These are phyloP conservation scores for Saguinus imperator DNA, from an alignment of 2,113 vertebrate species.

Conservation along the genomic window DNA sequence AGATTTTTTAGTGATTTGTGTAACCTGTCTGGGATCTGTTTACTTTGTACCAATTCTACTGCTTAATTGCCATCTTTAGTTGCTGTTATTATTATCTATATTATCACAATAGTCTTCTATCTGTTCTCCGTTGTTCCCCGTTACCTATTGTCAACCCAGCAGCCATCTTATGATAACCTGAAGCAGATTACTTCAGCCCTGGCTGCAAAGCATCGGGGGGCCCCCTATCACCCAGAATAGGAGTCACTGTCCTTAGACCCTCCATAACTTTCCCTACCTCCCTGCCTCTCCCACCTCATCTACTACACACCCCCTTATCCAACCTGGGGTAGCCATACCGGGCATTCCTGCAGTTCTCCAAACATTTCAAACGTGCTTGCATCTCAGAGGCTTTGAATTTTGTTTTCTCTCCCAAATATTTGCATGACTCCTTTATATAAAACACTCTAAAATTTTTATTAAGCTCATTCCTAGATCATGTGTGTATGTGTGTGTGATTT, in stretches of 20 bases:
- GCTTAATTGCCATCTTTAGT: background rate
- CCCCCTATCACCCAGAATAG: background rate
- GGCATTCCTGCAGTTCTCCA: background rate
- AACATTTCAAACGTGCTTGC: background rate
- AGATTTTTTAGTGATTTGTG: background rate
- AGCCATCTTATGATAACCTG: background rate
- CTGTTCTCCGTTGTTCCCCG: background rate
- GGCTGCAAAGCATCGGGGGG: background rate
- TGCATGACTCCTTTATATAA: background rate
- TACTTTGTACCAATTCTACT: background rate
- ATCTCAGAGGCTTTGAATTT: background rate
- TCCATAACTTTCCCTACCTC: fast-evolving
- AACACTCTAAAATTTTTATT: background rate
- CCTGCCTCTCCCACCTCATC: background rate
- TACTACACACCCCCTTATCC: fast-evolving
- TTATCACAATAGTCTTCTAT: background rate
- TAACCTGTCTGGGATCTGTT: background rate
- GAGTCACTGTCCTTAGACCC: background rate
- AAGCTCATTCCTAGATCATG: background rate
- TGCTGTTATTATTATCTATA: background rate
- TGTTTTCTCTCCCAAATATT: background rate
- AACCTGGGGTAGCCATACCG: background rate
- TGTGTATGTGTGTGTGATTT: background rate
- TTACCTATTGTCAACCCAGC: background rate
- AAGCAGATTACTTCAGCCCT: background rate